Conservation (phyloP, 2,113 vertebrate species). For the Dasyornis broadbenti region DNA sequence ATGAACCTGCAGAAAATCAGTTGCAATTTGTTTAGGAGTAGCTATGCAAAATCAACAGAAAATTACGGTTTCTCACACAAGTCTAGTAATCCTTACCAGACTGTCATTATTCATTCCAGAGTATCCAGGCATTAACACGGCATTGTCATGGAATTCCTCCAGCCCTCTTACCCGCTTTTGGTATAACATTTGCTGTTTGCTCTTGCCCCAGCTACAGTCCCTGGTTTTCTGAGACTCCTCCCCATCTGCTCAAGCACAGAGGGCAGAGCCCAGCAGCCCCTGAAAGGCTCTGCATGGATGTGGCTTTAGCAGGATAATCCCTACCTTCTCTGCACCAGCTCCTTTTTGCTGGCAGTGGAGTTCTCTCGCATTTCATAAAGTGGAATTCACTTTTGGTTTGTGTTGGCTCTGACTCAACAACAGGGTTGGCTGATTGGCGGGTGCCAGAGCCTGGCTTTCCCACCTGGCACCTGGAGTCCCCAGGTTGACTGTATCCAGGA, state of each 20-base stretch:
- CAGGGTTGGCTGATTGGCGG: background rate
- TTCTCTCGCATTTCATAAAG: background rate
- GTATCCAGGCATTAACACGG: background rate
- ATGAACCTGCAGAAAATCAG: background rate
- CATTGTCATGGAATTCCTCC: background rate
- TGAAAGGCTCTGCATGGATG: background rate
- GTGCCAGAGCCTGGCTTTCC: background rate
- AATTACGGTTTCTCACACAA: too few relatives aligned
- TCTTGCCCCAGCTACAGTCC: background rate
- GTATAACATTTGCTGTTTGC: background rate
- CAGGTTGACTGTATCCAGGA: background rate
- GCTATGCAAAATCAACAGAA: background rate
- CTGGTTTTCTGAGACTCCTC: background rate
- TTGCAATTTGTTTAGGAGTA: background rate
- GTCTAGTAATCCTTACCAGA: background rate
- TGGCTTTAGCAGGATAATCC: background rate
- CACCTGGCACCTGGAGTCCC: background rate
- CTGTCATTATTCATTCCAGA: background rate
- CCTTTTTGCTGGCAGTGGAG: background rate
- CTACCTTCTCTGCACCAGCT: background rate
- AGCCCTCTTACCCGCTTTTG: background rate
- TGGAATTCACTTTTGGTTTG: background rate
- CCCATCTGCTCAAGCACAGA: background rate
- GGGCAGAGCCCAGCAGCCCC: background rate
- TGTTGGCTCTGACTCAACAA: rapidly evolving